A percentile compares a stretch with the other conserved stretches of the same genome.
Evolutionary conservation across 2,113 vertebrate genomes (phyloP).

Genomic region (Tamias sibiricus): DNA sequence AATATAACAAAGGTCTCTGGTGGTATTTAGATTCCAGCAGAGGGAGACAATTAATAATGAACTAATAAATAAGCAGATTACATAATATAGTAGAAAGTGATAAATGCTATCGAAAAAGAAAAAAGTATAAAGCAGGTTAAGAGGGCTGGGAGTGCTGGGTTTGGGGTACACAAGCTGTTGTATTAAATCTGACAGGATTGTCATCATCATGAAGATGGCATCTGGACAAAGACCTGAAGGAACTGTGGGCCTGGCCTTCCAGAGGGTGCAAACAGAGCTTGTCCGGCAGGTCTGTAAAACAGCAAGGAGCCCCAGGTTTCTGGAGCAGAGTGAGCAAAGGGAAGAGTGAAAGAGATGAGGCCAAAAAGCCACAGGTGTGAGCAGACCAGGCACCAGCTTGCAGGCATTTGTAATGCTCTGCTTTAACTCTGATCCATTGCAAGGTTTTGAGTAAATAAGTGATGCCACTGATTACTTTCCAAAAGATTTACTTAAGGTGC

Average conservation of each 20-base stretch:
- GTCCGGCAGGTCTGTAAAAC: background rate
- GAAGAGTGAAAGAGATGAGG: background rate
- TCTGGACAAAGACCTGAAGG: background rate
- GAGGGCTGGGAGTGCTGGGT: background rate
- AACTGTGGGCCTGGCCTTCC: background rate
- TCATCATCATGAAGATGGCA: background rate
- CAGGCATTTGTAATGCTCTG: background rate
- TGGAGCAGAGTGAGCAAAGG: background rate
- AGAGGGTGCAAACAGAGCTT: background rate
- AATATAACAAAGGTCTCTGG: background rate
- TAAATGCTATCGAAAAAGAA: background rate
- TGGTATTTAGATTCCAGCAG: background rate
- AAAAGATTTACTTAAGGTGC: background rate
- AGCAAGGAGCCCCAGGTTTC: background rate
- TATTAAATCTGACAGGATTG: background rate
- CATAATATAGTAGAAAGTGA: background rate
- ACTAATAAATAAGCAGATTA: background rate
- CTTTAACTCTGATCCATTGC: background rate
- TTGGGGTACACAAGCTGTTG: background rate
- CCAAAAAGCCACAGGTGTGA: background rate
- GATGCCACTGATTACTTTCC: background rate
- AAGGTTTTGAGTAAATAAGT: background rate
- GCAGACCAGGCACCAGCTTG: background rate
- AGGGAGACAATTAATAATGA: slow-evolving; percentile 45
- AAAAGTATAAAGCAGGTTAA: background rate